These are phyloP conservation scores for Podarcis raffonei DNA, from an alignment of 2,113 vertebrate species.

Conservation along the genomic window DNA sequence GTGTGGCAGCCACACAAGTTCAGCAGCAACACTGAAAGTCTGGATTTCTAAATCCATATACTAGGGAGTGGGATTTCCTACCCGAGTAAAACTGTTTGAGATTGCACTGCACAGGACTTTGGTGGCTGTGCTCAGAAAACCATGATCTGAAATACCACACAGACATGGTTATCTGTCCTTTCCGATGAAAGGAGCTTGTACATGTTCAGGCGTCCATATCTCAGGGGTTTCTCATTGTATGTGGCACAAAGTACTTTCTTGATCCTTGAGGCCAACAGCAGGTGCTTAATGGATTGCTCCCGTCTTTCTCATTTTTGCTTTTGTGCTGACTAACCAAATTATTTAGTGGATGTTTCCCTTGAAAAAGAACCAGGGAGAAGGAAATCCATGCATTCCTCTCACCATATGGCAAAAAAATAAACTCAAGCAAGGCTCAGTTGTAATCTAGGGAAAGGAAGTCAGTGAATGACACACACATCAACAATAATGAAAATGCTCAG, in stretches of 20 bases:
- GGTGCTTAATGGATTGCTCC: background rate
- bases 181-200: background rate
- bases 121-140: background rate
- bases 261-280: too few species aligned
- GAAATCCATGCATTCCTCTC: background rate
- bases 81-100: too few species aligned
- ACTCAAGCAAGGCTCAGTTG: background rate
- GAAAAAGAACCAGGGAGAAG: background rate
- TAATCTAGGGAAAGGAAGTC: background rate
- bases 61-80: too few species aligned
- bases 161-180: background rate
- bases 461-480: background rate
- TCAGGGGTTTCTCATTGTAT: background rate
- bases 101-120: too few species aligned
- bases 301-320: background rate
- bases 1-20: too few species aligned
- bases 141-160: background rate
- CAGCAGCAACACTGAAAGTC: too few species aligned
- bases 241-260: too few species aligned
- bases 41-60: too few species aligned
- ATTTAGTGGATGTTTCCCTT: background rate
- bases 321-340: background rate
- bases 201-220: background rate
- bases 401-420: background rate
- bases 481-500: background rate